Evolutionary conservation across 1,140 invertebrate genomes (phyloP), one percentile per base, ranked within the genome.

Genomic region (Drosophila micromelanica): DNA sequence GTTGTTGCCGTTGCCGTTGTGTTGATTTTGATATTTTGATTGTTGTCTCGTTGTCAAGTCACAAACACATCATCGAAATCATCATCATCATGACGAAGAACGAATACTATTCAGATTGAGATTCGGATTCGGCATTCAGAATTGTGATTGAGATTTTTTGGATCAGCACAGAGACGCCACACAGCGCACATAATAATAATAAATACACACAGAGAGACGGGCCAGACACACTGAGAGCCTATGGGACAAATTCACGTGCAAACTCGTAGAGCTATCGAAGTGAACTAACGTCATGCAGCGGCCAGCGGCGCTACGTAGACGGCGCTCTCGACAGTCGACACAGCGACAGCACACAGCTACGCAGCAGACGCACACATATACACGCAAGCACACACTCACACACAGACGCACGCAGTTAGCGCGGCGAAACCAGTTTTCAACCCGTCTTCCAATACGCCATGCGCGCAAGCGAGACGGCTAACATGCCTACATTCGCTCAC

Each of bases 231-330:
- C 46, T 77, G 73, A 86, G 76, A 56, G 62, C 57, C 67, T 64
- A 71, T 75, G 71, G 71, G 52, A 72, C 69, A 84, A 87, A 82
- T 92, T 90, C 87, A 91, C 91, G 91, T 92, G 90, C 78, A 90
- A 90, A 92, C 91, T 92, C 87, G 80, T 87, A 79, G 87, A 92
- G 91, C 87, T 92, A 92, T 92, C 91, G 90, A 92, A 92, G 90
- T 92, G 81, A 92, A 92, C 91, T 92, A 92, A 92, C 90, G 82
- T 91, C 90, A 92, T 90, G 85, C 91, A 78, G 85, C 81, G 85
- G 75, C 77, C 73, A 70, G 77, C 81, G 85, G 75, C 71, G 77
- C 82, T 82, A 91, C 90, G 82, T 91, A 85, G 86, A 91, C 90
- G 77, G 78, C 76, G 71, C 79, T 78, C 78, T 82, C 78, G 65